Evolutionary conservation across 2,113 vertebrate genomes (phyloP).

Genomic region (Aramus guarauna): DNA sequence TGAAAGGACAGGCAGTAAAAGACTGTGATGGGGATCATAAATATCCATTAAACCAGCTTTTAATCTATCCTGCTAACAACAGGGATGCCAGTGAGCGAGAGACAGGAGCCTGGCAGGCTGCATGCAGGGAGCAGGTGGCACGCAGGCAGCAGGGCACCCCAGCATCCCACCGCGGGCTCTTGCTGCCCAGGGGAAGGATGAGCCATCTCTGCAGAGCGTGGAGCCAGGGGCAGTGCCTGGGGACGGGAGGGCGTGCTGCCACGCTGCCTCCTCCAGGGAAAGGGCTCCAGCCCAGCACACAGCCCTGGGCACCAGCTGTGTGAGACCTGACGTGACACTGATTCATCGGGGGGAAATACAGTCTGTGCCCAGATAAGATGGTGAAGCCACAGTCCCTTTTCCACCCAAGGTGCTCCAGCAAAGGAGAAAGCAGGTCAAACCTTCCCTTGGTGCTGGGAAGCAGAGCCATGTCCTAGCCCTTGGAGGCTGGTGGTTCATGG

Average conservation of each 20-base stretch:
- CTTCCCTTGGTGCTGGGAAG: not conserved
- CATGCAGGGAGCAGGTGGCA: not conserved
- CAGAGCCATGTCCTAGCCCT: not conserved
- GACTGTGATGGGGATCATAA: conserved; percentile 43
- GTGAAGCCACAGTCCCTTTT: not conserved
- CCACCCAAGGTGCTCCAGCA: not conserved
- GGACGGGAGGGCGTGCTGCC: not conserved
- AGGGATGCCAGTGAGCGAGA: not conserved
- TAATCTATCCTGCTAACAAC: not conserved
- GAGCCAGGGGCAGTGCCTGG: not conserved
- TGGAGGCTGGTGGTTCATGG: not conserved
- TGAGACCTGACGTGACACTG: accelerated
- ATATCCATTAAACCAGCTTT: conserved; percentile 58
- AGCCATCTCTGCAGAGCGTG: not conserved
- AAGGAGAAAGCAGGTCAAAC: not conserved
- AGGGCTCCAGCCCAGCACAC: not conserved
- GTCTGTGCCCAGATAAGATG: not conserved
- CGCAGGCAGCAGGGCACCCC: not conserved
- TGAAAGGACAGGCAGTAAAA: conserved; percentile 28
- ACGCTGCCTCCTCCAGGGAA: accelerated
- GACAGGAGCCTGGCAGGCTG: not conserved
- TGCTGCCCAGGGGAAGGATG: not conserved
- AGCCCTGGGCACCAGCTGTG: not conserved
- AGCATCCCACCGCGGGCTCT: accelerated
- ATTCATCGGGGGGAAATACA: accelerated